Conservation (phyloP, 2,797 vertebrate genomes). For the Glossophaga mutica region DNA sequence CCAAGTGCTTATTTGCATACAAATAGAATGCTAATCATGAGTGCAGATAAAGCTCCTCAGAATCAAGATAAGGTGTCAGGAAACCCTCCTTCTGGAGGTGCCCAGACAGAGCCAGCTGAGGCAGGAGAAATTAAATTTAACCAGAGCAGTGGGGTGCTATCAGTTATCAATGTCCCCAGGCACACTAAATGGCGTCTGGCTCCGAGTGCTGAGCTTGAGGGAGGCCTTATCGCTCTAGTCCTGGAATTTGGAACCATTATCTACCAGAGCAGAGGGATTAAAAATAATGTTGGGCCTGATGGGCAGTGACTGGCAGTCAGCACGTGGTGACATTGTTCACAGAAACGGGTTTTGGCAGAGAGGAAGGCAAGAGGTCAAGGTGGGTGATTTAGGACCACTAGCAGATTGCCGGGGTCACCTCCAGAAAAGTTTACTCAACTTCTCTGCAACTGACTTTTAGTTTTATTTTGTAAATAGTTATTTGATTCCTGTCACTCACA, state of each 20-base stretch:
- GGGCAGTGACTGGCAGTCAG: not conserved
- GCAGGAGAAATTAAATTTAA: not conserved
- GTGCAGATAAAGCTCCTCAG: not conserved
- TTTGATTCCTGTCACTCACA: not conserved
- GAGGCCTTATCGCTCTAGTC: not conserved
- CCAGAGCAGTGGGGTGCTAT: not conserved
- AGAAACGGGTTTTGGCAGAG: not conserved
- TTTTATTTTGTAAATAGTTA: not conserved
- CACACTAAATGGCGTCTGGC: accelerated
- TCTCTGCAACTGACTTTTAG: not conserved
- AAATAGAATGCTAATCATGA: slow-evolving; percentile 22
- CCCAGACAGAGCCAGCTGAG: not conserved
- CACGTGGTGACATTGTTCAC: accelerated
- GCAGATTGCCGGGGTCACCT: not conserved
- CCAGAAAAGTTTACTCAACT: not conserved
- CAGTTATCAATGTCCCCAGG: not conserved
- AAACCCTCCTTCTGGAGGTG: not conserved
- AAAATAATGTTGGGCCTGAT: not conserved
- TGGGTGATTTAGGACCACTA: not conserved
- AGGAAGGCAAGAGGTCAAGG: not conserved
- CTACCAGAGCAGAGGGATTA: not conserved
- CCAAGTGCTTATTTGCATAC: slow-evolving; percentile 54
- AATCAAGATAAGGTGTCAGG: not conserved
- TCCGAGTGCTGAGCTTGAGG: not conserved
- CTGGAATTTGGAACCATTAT: slow-evolving; percentile 34